phyloP scores from a whole-genome alignment of 2,888 invertebrate species.

The Bruchidius siliquastri region DNA sequence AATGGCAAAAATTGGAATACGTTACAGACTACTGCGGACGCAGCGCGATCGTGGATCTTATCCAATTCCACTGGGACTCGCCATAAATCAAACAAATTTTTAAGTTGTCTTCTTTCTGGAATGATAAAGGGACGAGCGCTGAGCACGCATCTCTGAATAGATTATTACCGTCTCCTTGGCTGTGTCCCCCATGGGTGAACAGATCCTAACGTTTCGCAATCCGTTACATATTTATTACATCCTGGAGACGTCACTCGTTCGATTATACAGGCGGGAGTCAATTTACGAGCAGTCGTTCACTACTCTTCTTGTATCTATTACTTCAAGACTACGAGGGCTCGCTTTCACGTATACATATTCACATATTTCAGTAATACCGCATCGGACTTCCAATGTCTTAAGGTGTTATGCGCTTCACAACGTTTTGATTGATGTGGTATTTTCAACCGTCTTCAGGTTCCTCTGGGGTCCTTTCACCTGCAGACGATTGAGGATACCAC shows the following conservation, averaged over 20 bases:
- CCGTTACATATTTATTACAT: slow-evolving; percentile 19
- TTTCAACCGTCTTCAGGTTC: too few species aligned
- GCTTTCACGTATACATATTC: too few species aligned
- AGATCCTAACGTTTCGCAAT: slow-evolving; percentile 21
- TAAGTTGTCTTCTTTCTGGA: slow-evolving; percentile 30
- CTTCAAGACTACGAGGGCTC: background rate
- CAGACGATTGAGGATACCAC: too few species aligned
- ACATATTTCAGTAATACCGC: too few species aligned
- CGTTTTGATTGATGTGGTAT: too few species aligned
- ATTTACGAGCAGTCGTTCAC: background rate
- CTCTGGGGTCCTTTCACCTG: too few species aligned
- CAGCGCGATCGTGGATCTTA: slow-evolving; percentile 16
- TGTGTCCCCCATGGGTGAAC: slow-evolving; percentile 21
- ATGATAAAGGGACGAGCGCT: slow-evolving; percentile 27
- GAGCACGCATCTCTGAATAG: slow-evolving; percentile 28
- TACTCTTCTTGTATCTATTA: background rate
- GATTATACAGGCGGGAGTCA: slow-evolving; percentile 12
- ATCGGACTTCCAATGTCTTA: too few species aligned
- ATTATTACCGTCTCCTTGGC: slow-evolving; percentile 28
- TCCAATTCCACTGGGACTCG: slow-evolving; percentile 27
- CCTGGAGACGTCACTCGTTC: slow-evolving; percentile 22
- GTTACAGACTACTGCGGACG: slow-evolving; percentile 22
- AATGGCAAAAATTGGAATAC: slow-evolving; percentile 32
- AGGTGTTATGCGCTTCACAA: too few species aligned
- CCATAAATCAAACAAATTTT: slow-evolving; percentile 36